Evolutionary conservation across 2,797 vertebrate genomes (phyloP).

Genomic region (Simalia tracyae): DNA sequence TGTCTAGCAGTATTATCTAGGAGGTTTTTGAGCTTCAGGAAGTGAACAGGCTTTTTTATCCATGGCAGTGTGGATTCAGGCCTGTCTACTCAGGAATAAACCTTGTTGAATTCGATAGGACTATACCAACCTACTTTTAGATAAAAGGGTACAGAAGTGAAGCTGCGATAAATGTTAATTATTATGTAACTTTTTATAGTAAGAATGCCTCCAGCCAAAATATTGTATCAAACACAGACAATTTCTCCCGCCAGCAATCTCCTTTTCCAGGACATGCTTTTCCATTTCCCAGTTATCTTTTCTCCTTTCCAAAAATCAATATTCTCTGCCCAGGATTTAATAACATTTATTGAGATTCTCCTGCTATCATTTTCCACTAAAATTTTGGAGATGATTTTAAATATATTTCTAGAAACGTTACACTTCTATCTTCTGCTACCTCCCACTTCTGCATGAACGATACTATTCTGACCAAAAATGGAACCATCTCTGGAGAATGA

Average conservation of each 20-base stretch:
- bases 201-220: neutral
- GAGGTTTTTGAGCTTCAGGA: neutral
- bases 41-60: neutral
- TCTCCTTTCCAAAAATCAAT: neutral
- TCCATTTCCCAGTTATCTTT: neutral
- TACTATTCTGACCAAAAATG: neutral
- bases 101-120: neutral
- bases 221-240: no score
- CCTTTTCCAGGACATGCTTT: neutral
- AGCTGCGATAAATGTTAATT: neutral
- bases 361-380: neutral
- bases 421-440: neutral
- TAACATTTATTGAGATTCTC: neutral
- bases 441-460: neutral
- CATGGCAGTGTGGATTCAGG: neutral
- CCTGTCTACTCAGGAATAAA: neutral
- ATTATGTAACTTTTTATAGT: neutral
- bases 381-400: neutral
- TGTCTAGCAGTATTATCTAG: neutral
- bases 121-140: neutral
- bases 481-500: neutral
- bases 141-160: neutral
- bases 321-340: neutral
- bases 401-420: neutral
- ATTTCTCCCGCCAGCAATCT: neutral